Evolutionary conservation across 2,888 invertebrate genomes (phyloP).

Genomic region (Leptopterna dolabrata): DNA sequence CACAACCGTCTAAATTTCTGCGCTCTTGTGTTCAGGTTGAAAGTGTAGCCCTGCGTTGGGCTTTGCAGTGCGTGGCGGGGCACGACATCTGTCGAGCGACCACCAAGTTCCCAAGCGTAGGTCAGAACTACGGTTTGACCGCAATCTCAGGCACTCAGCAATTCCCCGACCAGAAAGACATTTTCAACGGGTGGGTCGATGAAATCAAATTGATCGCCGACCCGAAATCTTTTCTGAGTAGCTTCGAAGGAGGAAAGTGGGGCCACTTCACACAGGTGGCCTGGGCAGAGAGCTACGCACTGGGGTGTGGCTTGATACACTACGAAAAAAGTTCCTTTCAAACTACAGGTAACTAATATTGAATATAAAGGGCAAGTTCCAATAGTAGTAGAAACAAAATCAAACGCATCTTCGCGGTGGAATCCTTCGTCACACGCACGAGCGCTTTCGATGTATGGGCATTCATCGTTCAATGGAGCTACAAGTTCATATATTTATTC

Average conservation of each 20-base stretch:
- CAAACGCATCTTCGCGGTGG: too few species aligned
- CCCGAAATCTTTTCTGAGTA: neutral
- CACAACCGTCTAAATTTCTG: neutral
- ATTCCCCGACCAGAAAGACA: neutral
- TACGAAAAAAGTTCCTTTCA: neutral
- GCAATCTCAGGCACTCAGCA: too few species aligned
- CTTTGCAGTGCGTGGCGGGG: neutral
- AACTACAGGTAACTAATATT: neutral
- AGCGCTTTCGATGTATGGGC: too few species aligned
- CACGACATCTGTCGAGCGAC: neutral
- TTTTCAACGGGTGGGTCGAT: conserved; percentile 29
- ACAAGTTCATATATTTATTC: too few species aligned
- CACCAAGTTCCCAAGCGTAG: neutral
- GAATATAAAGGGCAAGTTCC: too few species aligned
- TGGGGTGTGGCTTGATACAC: conserved; percentile 30
- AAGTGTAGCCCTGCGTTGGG: neutral
- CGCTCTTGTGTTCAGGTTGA: neutral
- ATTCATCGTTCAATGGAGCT: too few species aligned
- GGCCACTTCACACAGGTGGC: conserved; percentile 46
- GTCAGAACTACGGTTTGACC: neutral
- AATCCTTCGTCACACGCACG: too few species aligned
- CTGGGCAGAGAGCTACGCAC: conserved; percentile 30
- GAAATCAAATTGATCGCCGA: neutral
- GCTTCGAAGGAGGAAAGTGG: neutral
- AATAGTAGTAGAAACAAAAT: too few species aligned